phyloP scores from a whole-genome alignment of 2,113 vertebrate genomes.

The Oreotrochilus melanogaster region DNA sequence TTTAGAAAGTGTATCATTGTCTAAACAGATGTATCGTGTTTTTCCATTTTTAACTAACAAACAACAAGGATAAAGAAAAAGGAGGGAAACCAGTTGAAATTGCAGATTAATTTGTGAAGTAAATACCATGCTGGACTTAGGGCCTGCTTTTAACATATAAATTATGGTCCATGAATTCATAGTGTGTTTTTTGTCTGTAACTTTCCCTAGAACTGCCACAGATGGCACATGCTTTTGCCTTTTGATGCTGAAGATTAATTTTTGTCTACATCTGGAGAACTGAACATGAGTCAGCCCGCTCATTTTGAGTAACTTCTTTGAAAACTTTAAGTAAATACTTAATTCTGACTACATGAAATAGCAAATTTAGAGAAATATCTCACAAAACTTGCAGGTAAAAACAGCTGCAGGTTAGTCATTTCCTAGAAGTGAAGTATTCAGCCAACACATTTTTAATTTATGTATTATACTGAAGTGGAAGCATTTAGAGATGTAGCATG shows the following conservation, averaged over 20 bases:
- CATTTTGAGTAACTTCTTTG: neutral
- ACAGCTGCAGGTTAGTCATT: neutral
- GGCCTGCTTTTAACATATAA: neutral
- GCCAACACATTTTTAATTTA: neutral
- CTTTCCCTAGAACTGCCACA: neutral
- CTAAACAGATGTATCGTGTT: neutral
- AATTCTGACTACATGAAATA: neutral
- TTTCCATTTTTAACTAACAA: neutral
- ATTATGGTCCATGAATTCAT: neutral
- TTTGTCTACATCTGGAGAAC: neutral
- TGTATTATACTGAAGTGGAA: neutral
- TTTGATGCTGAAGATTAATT: neutral
- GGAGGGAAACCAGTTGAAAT: neutral
- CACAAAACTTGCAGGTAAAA: neutral
- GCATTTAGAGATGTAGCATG: neutral
- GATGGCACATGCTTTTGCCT: neutral
- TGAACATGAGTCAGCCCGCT: neutral
- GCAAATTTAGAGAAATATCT: neutral
- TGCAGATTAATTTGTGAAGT: neutral
- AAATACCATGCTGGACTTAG: neutral
- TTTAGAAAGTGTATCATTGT: neutral
- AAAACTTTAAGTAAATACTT: neutral
- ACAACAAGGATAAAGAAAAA: neutral
- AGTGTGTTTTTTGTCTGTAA: neutral
- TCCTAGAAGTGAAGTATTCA: neutral